phyloP scores from a whole-genome alignment of 2,797 vertebrate species.

The Sylvilagus floridanus region DNA sequence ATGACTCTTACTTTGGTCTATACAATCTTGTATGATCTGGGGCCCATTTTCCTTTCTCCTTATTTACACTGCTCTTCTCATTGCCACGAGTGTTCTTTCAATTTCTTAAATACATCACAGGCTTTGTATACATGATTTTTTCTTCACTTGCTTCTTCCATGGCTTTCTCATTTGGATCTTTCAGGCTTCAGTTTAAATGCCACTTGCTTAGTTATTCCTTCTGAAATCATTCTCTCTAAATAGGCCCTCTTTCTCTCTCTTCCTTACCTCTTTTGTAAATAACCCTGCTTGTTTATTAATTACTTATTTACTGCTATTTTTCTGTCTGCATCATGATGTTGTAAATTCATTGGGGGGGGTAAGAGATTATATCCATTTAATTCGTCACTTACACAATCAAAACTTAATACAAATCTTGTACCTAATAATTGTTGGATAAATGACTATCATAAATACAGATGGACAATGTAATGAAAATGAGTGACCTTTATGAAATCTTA shows the following conservation, averaged over 20 bases:
- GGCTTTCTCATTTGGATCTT: background rate
- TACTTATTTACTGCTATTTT: background rate
- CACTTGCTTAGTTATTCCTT: constrained; percentile 14
- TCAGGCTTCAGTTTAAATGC: constrained; percentile 28
- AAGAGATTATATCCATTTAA: background rate
- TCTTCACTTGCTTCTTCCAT: constrained; percentile 30
- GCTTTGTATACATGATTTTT: background rate
- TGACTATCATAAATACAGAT: constrained; percentile 21
- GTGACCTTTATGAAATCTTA: background rate
- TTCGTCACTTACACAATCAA: background rate
- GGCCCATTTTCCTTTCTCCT: background rate
- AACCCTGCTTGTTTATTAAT: constrained; percentile 10
- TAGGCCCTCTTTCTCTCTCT: background rate
- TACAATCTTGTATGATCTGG: background rate
- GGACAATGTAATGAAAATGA: constrained; percentile 3
- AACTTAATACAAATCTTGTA: background rate
- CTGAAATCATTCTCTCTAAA: constrained; percentile 13
- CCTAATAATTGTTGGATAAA: constrained; percentile 37
- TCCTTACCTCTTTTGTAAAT: constrained; percentile 11
- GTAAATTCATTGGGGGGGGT: constrained; percentile 20
- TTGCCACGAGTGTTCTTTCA: background rate
- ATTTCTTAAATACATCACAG: constrained; percentile 31
- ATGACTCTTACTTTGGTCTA: background rate
- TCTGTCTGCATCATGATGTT: background rate
- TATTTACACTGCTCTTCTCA: background rate